A percentile compares a stretch with the other conserved stretches of the same genome.
These are phyloP conservation scores for Pyrochroa serraticornis DNA, from an alignment of 2,888 invertebrate species.

Conservation along the genomic window DNA sequence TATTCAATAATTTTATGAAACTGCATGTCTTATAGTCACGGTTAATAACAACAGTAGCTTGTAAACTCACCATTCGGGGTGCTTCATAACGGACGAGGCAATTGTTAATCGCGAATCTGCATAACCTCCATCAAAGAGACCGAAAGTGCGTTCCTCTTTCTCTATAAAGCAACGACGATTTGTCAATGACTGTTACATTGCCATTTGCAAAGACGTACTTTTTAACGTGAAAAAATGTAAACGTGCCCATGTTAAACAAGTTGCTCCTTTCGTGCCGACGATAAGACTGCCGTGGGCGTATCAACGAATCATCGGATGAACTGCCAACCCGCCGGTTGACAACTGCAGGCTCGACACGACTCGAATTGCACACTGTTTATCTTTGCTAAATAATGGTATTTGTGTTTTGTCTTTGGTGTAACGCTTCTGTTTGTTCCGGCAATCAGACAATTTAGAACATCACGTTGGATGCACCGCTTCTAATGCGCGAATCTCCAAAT, in stretches of 20 bases:
- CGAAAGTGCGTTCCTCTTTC: no score
- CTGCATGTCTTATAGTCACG: no score
- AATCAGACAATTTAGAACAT: no score
- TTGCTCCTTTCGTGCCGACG: conserved; percentile 30
- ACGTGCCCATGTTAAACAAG: conserved; percentile 35
- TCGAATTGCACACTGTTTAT: conserved; percentile 44
- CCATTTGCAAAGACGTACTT: background rate
- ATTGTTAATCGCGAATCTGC: no score
- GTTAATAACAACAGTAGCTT: no score
- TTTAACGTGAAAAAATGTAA: conserved; percentile 1
- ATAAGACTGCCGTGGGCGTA: conserved; percentile 31
- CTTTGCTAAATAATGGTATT: conserved; percentile 48
- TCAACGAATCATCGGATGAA: conserved; percentile 31
- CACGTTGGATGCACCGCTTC: no score
- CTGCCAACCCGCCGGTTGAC: conserved; percentile 34
- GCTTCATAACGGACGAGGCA: no score
- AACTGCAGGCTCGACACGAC: conserved; percentile 39
- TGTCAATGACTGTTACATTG: conserved; percentile 29
- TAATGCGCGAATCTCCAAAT: no score
- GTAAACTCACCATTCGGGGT: no score
- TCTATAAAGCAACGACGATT: conserved; percentile 27
- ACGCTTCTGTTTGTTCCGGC: conserved; percentile 7
- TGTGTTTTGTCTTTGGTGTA: conserved; percentile 35
- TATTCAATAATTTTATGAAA: no score
- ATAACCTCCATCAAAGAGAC: no score